Conservation (phyloP, 2,888 invertebrate genomes). For the Syritta pipiens region DNA sequence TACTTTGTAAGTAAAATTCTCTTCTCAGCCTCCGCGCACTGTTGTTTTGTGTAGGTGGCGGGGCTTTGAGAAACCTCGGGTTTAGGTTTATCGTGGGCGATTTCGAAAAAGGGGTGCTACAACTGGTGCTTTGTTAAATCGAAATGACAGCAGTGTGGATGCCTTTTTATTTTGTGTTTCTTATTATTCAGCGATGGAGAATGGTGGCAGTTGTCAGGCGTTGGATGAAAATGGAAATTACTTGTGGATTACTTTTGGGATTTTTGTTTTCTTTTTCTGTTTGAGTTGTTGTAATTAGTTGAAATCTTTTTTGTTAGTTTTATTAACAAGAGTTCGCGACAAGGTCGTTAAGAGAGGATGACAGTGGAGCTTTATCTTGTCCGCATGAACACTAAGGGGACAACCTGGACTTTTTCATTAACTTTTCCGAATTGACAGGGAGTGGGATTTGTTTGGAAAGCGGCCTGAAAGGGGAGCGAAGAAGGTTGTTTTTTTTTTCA, state of each 20-base stretch:
- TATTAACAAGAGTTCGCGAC: neutral
- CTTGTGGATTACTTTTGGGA: neutral
- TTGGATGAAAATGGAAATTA: slow-evolving; percentile 21
- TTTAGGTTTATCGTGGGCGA: neutral
- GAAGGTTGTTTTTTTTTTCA: too few relatives aligned
- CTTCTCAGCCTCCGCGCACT: too few relatives aligned
- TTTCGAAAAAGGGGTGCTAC: neutral
- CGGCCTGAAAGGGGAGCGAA: too few relatives aligned
- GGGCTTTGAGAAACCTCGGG: neutral
- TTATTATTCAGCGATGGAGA: neutral
- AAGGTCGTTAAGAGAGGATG: neutral
- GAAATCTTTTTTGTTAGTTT: neutral
- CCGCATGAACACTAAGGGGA: too few relatives aligned
- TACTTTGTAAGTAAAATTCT: slow-evolving; percentile 9
- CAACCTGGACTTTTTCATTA: too few relatives aligned
- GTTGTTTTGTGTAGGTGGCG: neutral
- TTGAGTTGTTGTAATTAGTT: slow-evolving; percentile 9
- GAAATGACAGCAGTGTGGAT: slow-evolving; percentile 12
- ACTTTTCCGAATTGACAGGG: too few relatives aligned
- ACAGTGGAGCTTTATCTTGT: too few relatives aligned
- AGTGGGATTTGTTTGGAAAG: too few relatives aligned
- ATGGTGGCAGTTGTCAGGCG: neutral
- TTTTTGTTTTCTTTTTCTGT: neutral
- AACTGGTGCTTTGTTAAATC: neutral
- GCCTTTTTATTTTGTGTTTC: neutral